Conservation (phyloP, 2,797 vertebrate species). For the Takifugu rubripes region DNA sequence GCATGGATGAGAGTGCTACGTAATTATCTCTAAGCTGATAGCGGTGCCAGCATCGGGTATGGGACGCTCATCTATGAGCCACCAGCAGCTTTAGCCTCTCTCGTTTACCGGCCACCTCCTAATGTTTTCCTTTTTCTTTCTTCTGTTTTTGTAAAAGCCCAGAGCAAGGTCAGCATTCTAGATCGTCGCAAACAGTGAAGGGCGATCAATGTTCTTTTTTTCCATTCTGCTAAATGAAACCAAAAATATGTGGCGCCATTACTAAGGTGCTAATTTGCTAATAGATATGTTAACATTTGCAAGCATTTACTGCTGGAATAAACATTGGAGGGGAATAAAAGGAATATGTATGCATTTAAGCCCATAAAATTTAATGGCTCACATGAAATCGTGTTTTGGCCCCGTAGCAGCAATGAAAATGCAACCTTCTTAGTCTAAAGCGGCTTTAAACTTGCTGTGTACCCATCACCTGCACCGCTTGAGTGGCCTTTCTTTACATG, state of each 20-base stretch:
- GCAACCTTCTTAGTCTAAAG: neutral
- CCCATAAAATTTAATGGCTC: slow-evolving; percentile 13
- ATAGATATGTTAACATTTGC: slow-evolving; percentile 38
- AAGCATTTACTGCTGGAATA: slow-evolving; percentile 40
- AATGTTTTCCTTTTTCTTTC: too few species aligned
- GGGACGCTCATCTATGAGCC: slow-evolving; percentile 36
- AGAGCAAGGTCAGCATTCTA: neutral
- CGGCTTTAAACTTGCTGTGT: neutral
- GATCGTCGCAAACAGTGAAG: slow-evolving; percentile 5
- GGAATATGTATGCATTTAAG: neutral
- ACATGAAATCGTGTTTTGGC: slow-evolving; percentile 4
- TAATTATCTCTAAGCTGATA: slow-evolving; percentile 70
- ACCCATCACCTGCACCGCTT: too few species aligned
- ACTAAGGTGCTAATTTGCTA: slow-evolving; percentile 39
- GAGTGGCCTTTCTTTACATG: neutral
- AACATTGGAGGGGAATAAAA: neutral
- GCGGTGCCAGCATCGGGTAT: slow-evolving; percentile 50
- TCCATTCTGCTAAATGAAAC: too few species aligned
- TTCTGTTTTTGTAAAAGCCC: too few species aligned
- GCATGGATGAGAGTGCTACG: slow-evolving; percentile 53
- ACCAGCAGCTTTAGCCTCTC: slow-evolving; percentile 7
- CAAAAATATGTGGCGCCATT: too few species aligned
- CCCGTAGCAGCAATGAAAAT: neutral
- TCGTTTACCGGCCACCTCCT: neutral
- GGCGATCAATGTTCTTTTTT: neutral